A percentile compares a stretch with the other conserved stretches of the same genome.
Evolutionary conservation across 2,888 invertebrate species (phyloP).

Genomic region (Branchipolynoe longqiensis): DNA sequence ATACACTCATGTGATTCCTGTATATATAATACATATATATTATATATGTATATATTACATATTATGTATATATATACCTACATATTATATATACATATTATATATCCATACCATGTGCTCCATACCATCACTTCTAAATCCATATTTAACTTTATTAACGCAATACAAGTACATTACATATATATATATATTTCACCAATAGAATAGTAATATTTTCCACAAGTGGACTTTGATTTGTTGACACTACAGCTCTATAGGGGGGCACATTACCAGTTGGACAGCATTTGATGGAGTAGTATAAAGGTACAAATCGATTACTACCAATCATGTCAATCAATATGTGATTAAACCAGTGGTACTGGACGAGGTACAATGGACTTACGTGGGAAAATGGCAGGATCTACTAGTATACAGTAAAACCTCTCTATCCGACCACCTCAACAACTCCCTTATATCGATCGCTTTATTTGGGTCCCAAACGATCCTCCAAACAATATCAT

Average conservation of each 20-base stretch:
- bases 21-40: too few relatives aligned
- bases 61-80: too few relatives aligned
- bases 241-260: slow-evolving; percentile 8
- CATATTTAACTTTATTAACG: background rate
- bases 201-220: background rate
- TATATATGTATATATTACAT: too few relatives aligned
- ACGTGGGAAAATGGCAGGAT: slow-evolving; percentile 41
- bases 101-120: too few relatives aligned
- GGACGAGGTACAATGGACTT: slow-evolving; percentile 34
- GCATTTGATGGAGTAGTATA: slow-evolving; percentile 28
- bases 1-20: too few relatives aligned
- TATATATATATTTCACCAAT: background rate
- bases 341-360: slow-evolving; percentile 38
- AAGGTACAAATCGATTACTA: too few relatives aligned
- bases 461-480: too few relatives aligned
- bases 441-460: too few relatives aligned
- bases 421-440: too few relatives aligned
- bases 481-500: too few relatives aligned
- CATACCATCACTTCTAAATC: background rate
- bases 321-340: too few relatives aligned
- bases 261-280: slow-evolving; percentile 2
- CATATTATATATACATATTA: too few relatives aligned
- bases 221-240: slow-evolving; percentile 33
- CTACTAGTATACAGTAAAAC: slow-evolving; percentile 4
- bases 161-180: background rate